These are phyloP conservation scores for Drosophila tristis DNA, from an alignment of 1,140 invertebrate species.

Conservation along the genomic window DNA sequence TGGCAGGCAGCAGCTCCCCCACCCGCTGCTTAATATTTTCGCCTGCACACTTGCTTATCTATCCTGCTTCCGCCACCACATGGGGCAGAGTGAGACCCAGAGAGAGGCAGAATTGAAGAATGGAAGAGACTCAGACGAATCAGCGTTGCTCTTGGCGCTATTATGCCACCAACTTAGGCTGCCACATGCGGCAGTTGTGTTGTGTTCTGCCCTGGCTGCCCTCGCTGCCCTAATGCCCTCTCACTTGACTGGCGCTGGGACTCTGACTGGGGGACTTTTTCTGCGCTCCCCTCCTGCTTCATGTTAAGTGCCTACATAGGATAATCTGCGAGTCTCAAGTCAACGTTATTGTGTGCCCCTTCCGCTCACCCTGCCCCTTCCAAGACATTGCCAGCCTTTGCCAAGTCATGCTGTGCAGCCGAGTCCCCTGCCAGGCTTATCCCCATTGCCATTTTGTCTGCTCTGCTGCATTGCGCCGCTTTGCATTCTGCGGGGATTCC, in stretches of 20 bases:
- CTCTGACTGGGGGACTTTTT: slow-evolving; percentile 11
- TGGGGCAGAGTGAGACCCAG: slow-evolving; percentile 36
- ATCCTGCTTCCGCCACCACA: slow-evolving; percentile 76
- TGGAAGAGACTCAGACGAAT: too few relatives aligned
- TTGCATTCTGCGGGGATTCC: slow-evolving; percentile 60
- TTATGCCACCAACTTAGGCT: slow-evolving; percentile 17
- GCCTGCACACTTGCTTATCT: slow-evolving; percentile 80
- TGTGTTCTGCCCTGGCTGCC: slow-evolving; percentile 12
- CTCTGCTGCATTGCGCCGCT: slow-evolving; percentile 15
- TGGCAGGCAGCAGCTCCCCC: slow-evolving; percentile 50
- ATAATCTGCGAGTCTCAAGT: slow-evolving; percentile 76
- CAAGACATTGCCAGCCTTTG: not conserved
- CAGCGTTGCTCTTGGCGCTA: not conserved
- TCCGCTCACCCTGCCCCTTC: slow-evolving; percentile 1
- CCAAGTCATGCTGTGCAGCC: slow-evolving; percentile 76
- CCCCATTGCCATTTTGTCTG: slow-evolving; percentile 29
- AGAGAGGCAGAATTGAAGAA: not conserved
- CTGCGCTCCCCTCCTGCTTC: slow-evolving; percentile 23
- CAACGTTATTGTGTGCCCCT: slow-evolving; percentile 64
- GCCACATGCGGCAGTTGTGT: slow-evolving; percentile 41
- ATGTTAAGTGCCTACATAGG: slow-evolving; percentile 78
- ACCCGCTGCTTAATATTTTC: slow-evolving; percentile 74
- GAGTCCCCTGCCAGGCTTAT: slow-evolving; percentile 33
- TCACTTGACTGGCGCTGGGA: slow-evolving; percentile 39
- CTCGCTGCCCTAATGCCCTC: slow-evolving; percentile 48